Percentiles rank a stretch among this genome's conserved stretches.
phyloP scores from a whole-genome alignment of 2,888 invertebrate genomes.

The Penaeus monodon region DNA sequence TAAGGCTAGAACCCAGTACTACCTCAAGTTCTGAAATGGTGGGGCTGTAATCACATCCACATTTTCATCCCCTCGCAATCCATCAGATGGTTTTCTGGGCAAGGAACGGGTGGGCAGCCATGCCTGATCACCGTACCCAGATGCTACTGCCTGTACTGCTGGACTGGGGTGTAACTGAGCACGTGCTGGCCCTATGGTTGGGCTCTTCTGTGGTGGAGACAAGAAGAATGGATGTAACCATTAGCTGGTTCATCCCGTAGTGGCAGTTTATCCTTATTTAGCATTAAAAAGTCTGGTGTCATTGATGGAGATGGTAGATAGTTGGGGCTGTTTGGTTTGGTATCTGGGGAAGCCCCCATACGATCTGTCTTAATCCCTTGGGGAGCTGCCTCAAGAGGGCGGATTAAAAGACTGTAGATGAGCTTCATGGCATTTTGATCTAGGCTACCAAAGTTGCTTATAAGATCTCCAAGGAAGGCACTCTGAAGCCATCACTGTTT shows the following conservation, averaged over 20 bases:
- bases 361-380: conserved; percentile 23
- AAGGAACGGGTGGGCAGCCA: conserved; percentile 41
- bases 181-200: neutral
- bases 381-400: conserved; percentile 37
- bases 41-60: conserved; percentile 63
- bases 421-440: conserved; percentile 60
- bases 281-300: conserved; percentile 18
- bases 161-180: conserved; percentile 41
- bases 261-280: conserved; percentile 31
- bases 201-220: conserved; percentile 15
- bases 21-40: conserved; percentile 54
- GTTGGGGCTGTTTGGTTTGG: neutral
- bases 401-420: conserved; percentile 57
- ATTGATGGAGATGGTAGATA: neutral
- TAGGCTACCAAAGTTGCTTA: conserved; percentile 57
- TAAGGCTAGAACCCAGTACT: conserved; percentile 57
- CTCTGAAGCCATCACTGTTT: conserved; percentile 52
- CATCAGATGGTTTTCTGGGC: conserved; percentile 7
- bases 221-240: conserved; percentile 30
- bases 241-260: conserved; percentile 35
- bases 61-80: conserved; percentile 22
- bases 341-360: neutral
- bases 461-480: conserved; percentile 58
- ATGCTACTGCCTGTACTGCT: neutral
- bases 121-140: neutral